Percentiles rank a stretch among this genome's conserved stretches.
Conservation (phyloP, 2,113 vertebrate species). For the Sterna hirundo region DNA sequence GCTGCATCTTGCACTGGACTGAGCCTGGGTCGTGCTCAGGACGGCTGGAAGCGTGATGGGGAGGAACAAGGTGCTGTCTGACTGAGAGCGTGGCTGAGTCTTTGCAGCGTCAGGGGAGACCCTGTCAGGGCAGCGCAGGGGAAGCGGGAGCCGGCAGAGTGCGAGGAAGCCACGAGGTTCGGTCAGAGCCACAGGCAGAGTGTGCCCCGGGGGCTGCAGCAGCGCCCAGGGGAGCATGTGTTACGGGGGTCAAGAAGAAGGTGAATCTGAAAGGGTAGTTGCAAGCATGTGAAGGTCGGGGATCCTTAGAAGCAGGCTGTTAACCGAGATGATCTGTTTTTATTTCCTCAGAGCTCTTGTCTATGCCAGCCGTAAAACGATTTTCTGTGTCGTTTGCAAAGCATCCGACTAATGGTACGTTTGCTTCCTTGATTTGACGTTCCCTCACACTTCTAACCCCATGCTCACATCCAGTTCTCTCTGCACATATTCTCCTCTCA, state of each 20-base stretch:
- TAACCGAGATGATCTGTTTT: constrained; percentile 91
- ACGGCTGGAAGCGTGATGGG: background rate
- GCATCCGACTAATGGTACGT: constrained; percentile 99
- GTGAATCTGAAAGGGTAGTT: background rate
- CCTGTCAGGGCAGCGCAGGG: background rate
- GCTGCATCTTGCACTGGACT: background rate
- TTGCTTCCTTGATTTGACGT: constrained; percentile 89
- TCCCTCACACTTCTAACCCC: constrained; percentile 79
- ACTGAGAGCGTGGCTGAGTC: background rate
- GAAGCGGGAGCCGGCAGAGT: background rate
- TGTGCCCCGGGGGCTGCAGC: background rate
- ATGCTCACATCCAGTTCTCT: constrained; percentile 56
- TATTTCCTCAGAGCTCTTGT: constrained; percentile 99
- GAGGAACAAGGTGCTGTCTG: background rate
- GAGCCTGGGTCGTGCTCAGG: background rate
- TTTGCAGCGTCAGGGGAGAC: background rate
- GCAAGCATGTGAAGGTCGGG: background rate
- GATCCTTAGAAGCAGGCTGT: constrained; percentile 55
- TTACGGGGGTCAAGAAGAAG: background rate
- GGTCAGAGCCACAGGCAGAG: background rate
- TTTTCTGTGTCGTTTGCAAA: constrained; percentile 99
- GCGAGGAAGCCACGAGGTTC: background rate
- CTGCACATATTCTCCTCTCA: constrained; percentile 41
- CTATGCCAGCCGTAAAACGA: constrained; percentile 99
- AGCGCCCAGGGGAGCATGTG: background rate